Base-by-base conservation (phyloP, 2,113 vertebrate species). In the Lepus timidus region DNA sequence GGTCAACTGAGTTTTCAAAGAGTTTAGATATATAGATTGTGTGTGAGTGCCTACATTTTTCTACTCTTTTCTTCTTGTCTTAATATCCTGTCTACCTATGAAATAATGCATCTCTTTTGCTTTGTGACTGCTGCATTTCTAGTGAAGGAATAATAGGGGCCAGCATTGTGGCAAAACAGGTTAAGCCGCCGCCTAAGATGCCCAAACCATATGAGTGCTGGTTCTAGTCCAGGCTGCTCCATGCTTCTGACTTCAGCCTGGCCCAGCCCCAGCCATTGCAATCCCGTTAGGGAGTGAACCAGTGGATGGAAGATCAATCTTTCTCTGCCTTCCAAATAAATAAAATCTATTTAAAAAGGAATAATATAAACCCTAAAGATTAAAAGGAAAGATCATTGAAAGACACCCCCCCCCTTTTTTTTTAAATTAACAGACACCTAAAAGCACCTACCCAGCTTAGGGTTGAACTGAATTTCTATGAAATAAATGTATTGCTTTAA, bases 401-500 rank as follows among this genome's bases (percentile, higher is more conserved):
- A 61, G 62, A 62, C 36, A 2, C 36, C 36, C 36, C 36, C 36
- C 36, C 36, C 36, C 3, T 3, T 36, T 36, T 36, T 33, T 61
- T 89, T 71, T 94, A 75, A 58, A 58, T 62, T 0, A 55, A 93
- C 62, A 92, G 36, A 93, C n/a, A 70, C 49, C n/a, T 73, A 79
- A 94, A 78, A 52, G 36, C 62, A 36, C 75, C 76, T 93, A 85
- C 52, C 52, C 31, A 90, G 13, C 22, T 70, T 58, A 95, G 58
- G 82, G n/a, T 80, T 39, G 64, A 88, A 70, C 64, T 94, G 58
- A 96, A 92, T 87, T 86, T 95, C 93, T 89, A 49, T 67, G 78
- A 88, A 92, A 88, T 64, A 87, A 81, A 61, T 36, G 65, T 85
- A 74, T 25, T 95, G 65, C 93, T 96, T 92, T 61, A 95, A 86